Evolutionary conservation across 2,113 vertebrate genomes (phyloP), one percentile per base, ranked within the genome.

Genomic region (Conger conger): DNA sequence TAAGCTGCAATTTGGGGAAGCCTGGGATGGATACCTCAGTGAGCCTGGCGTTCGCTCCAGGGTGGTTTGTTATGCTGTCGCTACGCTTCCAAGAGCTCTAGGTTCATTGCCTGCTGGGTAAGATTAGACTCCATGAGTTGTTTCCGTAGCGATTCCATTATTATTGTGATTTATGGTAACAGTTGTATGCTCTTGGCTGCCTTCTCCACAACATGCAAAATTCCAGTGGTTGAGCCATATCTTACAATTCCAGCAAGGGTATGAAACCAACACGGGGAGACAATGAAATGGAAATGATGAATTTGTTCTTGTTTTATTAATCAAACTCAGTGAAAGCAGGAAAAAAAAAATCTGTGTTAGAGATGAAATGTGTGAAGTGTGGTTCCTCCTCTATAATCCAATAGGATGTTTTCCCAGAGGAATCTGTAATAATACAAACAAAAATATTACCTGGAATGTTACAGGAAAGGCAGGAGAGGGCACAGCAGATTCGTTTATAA

Each of bases 121-220:
- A 73, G 63, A 73, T 73, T 73, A 73, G n/a, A 33, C n/a, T 73
- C 63, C 20, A 16, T 73, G 63, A 73, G 63, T 73, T 73, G 63
- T 63, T 63, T 63, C 57, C 23, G 57, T 27, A 63, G 57, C 23
- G 57, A 3, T 63, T 63, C 63, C 63, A 73, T 73, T 73, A 73
- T 73, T 73, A 23, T 73, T 30, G 11, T 73, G 63, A 73, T 73
- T 73, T 73, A 73, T 73, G n/a, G 63, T 73, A 20, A 30, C 63
- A 33, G 3, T 73, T 73, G n/a, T 30, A 33, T 73, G n/a, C 9
- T n/a, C n/a, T 73, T 73, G 63, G 63, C 63, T 30, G 63, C 27
- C 20, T 73, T 33, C 27, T 73, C 23, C n/a, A 30, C 63, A n/a
- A 73, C n/a, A 33, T 73, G 27, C n/a, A 30, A 9, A 0, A 30